phyloP scores from a whole-genome alignment of 2,797 vertebrate species.

The Schizopygopsis pylzovi region DNA sequence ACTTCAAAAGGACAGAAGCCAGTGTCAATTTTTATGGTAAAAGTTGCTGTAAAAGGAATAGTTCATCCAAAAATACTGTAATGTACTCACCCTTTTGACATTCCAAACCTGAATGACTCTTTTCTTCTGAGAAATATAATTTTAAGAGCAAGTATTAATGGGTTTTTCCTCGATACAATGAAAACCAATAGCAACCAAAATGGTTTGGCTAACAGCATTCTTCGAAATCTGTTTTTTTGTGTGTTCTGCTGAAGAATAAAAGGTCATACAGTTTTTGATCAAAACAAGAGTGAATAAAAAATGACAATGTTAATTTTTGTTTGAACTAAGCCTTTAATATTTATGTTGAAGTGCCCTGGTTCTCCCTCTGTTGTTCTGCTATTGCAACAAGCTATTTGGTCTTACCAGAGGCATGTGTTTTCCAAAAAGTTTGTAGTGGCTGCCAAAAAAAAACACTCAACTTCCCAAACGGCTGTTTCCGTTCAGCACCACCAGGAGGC shows the following conservation, averaged over 20 bases:
- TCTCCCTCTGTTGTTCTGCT: not conserved
- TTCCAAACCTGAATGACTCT: not conserved
- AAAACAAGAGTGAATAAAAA: not conserved
- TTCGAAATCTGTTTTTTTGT: not conserved
- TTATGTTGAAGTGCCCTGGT: slow-evolving; percentile 10
- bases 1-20: not conserved
- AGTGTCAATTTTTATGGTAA: not conserved
- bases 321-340: not conserved
- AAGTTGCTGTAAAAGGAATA: not conserved
- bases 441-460: not conserved
- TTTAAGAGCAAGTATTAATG: not conserved
- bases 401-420: not conserved
- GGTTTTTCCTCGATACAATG: not conserved
- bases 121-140: not conserved
- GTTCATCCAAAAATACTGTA: not conserved
- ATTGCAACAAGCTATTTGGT: not conserved
- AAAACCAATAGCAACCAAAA: not conserved
- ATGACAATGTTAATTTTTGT: not conserved
- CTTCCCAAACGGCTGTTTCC: not conserved
- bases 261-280: not conserved
- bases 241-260: not conserved
- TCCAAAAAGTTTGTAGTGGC: not conserved
- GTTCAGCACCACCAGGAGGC: slow-evolving; percentile 34
- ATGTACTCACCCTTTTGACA: not conserved
- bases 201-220: not conserved